Conservation (phyloP, 2,113 vertebrate species). For the Notechis scutatus region DNA sequence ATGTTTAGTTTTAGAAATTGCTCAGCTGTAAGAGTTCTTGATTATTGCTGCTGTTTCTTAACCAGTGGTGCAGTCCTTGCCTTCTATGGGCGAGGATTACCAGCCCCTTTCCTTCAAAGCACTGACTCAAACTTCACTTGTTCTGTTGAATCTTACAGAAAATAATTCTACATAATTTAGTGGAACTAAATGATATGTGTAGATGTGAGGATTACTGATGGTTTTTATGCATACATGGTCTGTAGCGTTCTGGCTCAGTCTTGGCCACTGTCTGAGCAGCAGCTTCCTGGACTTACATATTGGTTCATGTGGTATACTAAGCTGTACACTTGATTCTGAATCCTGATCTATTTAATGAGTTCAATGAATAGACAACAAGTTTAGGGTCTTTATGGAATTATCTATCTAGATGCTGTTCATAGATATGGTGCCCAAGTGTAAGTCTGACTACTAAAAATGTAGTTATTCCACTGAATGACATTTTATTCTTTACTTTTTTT, state of each 20-base stretch:
- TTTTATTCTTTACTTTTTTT: neutral
- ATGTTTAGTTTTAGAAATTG: neutral
- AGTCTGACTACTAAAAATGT: neutral
- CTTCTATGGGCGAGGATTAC: neutral
- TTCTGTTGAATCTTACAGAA: neutral
- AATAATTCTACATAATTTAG: neutral
- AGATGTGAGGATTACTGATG: neutral
- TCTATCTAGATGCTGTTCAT: neutral
- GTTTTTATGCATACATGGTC: neutral
- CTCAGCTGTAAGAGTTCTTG: neutral
- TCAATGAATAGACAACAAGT: neutral
- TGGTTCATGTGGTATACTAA: neutral
- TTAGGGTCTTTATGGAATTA: neutral
- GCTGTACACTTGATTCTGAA: neutral
- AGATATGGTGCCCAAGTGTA: neutral
- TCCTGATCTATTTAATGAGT: neutral
- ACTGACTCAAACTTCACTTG: neutral
- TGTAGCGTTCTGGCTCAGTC: neutral
- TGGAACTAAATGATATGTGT: neutral
- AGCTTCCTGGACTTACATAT: neutral
- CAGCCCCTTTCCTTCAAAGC: neutral
- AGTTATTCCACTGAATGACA: neutral
- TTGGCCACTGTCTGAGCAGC: neutral
- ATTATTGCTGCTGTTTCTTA: neutral
- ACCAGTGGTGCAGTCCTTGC: neutral